These are phyloP conservation scores for Pilophorus perplexus DNA, from an alignment of 2,888 invertebrate genomes.

Conservation along the genomic window DNA sequence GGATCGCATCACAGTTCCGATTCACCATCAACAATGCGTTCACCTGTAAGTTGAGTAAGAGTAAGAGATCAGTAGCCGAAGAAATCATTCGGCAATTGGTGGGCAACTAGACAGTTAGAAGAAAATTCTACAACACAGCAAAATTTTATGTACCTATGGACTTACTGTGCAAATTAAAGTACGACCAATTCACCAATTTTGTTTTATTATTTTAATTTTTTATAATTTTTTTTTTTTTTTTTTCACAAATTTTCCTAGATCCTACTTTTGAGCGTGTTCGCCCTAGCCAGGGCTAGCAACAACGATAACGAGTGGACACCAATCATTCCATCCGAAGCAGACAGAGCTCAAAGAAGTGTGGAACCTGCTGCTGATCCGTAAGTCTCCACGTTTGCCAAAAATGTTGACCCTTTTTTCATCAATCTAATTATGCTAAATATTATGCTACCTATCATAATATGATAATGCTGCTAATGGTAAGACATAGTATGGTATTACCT, in stretches of 20 bases:
- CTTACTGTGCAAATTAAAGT: too few species aligned
- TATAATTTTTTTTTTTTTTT: too few species aligned
- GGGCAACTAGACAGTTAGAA: too few species aligned
- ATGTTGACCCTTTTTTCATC: neutral
- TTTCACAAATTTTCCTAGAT: too few species aligned
- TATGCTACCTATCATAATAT: neutral
- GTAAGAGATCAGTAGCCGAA: too few species aligned
- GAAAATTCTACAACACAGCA: too few species aligned
- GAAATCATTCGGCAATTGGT: too few species aligned
- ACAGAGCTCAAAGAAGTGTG: conserved; percentile 8
- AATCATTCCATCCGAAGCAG: neutral
- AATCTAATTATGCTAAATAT: neutral
- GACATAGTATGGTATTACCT: too few species aligned
- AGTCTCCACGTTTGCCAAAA: neutral
- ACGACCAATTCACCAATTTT: too few species aligned
- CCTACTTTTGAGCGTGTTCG: neutral
- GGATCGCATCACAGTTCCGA: conserved; percentile 6
- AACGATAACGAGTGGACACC: conserved; percentile 16
- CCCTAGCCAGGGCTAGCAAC: neutral
- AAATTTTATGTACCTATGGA: too few species aligned
- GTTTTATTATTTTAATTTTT: too few species aligned
- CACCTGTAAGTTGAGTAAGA: conserved; percentile 27
- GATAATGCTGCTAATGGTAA: too few species aligned
- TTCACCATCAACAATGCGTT: conserved; percentile 5
- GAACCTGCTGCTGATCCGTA: neutral